These are phyloP conservation scores for Callinectes sapidus DNA, from an alignment of 2,888 invertebrate species.

Conservation along the genomic window DNA sequence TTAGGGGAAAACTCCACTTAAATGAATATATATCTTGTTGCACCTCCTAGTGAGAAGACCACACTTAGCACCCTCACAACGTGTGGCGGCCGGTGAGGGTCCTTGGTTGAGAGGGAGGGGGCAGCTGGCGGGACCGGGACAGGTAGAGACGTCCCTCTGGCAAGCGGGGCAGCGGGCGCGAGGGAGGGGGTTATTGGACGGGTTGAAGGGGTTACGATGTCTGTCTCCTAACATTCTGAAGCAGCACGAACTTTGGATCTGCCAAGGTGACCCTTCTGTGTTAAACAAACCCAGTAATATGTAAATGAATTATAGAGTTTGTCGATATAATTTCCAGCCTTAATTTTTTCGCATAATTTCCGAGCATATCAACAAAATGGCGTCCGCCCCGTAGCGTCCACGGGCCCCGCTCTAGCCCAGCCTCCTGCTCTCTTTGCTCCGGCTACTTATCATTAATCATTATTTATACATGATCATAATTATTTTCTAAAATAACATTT, in stretches of 20 bases:
- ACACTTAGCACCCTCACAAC: not conserved
- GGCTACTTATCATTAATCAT: slow-evolving; percentile 33
- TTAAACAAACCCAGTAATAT: slow-evolving; percentile 23
- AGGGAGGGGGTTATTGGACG: not conserved
- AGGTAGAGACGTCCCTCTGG: slow-evolving; percentile 27
- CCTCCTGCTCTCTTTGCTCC: slow-evolving; percentile 31
- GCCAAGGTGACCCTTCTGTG: slow-evolving; percentile 29
- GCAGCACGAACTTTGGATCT: not conserved
- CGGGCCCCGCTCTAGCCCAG: slow-evolving; percentile 12
- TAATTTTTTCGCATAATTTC: slow-evolving; percentile 48
- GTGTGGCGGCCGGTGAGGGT: not conserved
- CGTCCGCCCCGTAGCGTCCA: slow-evolving; percentile 26
- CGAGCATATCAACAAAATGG: slow-evolving; percentile 43
- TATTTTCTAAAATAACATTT: not conserved
- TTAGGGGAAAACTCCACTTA: not conserved
- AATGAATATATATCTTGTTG: not conserved
- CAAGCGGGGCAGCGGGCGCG: slow-evolving; percentile 28
- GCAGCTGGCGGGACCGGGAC: slow-evolving; percentile 3
- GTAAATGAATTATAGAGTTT: slow-evolving; percentile 29
- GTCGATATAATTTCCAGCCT: slow-evolving; percentile 30
- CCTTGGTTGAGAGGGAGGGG: not conserved
- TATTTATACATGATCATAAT: slow-evolving; percentile 33
- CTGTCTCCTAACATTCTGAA: not conserved
- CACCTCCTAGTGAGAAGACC: not conserved
- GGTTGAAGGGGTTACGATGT: not conserved